Evolutionary conservation across 2,797 vertebrate genomes (phyloP).

Genomic region (Enteromius argenteus): DNA sequence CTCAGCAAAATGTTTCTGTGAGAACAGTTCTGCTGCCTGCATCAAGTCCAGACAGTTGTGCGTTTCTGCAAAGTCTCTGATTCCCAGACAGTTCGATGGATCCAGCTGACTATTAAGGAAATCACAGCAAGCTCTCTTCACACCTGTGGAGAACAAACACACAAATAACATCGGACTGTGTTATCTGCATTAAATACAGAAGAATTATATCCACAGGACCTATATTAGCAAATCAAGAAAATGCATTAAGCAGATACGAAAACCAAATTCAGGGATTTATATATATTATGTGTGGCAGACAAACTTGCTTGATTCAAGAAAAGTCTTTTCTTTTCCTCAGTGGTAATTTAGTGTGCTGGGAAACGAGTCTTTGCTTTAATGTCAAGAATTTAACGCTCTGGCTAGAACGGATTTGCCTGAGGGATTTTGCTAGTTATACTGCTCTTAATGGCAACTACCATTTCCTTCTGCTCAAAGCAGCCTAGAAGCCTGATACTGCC

Average conservation of each 20-base stretch:
- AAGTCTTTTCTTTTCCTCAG: not conserved
- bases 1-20: slow-evolving; percentile 97
- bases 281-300: not conserved
- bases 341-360: not conserved
- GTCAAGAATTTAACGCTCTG: not conserved
- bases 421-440: not conserved
- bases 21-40: slow-evolving; percentile 96
- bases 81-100: slow-evolving; percentile 96
- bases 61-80: slow-evolving; percentile 97
- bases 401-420: not conserved
- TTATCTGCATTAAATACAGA: not conserved
- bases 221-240: not conserved
- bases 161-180: not conserved
- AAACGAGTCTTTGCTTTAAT: not conserved
- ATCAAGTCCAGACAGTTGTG: slow-evolving; percentile 98
- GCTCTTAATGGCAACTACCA: not conserved
- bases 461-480: slow-evolving; percentile 14
- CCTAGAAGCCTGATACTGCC: not conserved
- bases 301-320: not conserved
- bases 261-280: not conserved
- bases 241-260: not conserved
- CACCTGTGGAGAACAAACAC: slow-evolving; percentile 77
- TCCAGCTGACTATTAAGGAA: slow-evolving; percentile 97
- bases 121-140: slow-evolving; percentile 98
- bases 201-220: not conserved